Percentiles rank a stretch among this genome's conserved stretches.
Conservation (phyloP, 1,140 invertebrate genomes). For the Vanessa tameamea region DNA sequence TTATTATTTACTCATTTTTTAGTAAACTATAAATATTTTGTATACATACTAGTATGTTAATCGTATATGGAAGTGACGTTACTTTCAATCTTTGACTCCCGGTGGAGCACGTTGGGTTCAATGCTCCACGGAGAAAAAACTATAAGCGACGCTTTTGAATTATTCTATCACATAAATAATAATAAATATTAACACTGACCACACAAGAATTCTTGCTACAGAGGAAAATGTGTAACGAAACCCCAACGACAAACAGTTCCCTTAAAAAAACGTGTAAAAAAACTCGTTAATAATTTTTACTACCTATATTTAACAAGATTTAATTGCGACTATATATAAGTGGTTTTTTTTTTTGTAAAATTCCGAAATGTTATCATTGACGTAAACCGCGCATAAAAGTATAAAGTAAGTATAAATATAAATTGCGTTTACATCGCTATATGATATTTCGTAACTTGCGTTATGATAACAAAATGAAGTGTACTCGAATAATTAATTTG, state of each 20-base stretch:
- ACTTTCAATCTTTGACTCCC: slow-evolving; percentile 18
- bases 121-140: slow-evolving; percentile 36
- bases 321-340: too few species aligned
- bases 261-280: not conserved
- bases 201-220: slow-evolving; percentile 30
- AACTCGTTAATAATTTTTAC: too few species aligned
- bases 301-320: too few species aligned
- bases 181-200: slow-evolving; percentile 40
- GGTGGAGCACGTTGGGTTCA: slow-evolving; percentile 36
- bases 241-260: not conserved
- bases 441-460: slow-evolving; percentile 3
- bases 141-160: slow-evolving; percentile 42
- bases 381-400: not conserved
- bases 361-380: not conserved
- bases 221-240: slow-evolving; percentile 7
- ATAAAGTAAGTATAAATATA: not conserved
- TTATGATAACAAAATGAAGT: not conserved
- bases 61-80: not conserved
- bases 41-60: not conserved
- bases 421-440: not conserved
- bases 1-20: not conserved
- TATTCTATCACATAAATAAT: slow-evolving; percentile 43
- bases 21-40: not conserved
- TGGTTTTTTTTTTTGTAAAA: too few species aligned
- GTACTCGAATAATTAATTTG: not conserved